Evolutionary conservation across 2,113 vertebrate species (phyloP).

Genomic region (Furnarius figulus): DNA sequence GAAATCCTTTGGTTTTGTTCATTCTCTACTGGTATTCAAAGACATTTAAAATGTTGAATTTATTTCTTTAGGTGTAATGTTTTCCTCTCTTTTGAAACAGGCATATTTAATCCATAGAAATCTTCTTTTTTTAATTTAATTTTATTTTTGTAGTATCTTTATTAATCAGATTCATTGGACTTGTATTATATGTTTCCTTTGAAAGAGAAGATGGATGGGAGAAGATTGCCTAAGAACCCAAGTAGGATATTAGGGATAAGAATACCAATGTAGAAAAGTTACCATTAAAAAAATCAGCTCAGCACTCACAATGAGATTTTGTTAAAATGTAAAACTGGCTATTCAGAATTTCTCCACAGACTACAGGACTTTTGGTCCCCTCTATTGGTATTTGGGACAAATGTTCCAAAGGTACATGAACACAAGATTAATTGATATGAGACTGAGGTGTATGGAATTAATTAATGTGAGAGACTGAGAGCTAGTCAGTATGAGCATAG

Average conservation of each 20-base stretch:
- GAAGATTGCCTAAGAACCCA: not conserved
- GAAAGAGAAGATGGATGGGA: not conserved
- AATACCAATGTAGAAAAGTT: not conserved
- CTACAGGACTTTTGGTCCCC: not conserved
- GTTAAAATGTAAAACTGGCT: not conserved
- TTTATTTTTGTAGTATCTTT: not conserved
- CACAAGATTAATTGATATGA: not conserved
- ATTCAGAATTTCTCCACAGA: not conserved
- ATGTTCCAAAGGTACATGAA: not conserved
- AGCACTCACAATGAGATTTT: not conserved
- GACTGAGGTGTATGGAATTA: conserved; percentile 1
- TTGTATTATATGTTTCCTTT: not conserved
- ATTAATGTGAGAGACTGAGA: conserved; percentile 8
- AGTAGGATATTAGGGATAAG: not conserved
- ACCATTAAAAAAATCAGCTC: not conserved
- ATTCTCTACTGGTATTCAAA: not conserved
- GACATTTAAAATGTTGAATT: not conserved
- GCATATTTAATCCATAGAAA: no score
- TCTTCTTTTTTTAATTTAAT: not conserved
- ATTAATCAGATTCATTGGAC: not conserved
- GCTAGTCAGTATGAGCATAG: not conserved
- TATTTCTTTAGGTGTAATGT: not conserved
- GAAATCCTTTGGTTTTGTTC: not conserved
- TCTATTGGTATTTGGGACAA: not conserved
- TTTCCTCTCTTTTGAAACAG: not conserved